Evolutionary conservation across 1,140 invertebrate genomes (phyloP).

Genomic region (Cherax destructor): DNA sequence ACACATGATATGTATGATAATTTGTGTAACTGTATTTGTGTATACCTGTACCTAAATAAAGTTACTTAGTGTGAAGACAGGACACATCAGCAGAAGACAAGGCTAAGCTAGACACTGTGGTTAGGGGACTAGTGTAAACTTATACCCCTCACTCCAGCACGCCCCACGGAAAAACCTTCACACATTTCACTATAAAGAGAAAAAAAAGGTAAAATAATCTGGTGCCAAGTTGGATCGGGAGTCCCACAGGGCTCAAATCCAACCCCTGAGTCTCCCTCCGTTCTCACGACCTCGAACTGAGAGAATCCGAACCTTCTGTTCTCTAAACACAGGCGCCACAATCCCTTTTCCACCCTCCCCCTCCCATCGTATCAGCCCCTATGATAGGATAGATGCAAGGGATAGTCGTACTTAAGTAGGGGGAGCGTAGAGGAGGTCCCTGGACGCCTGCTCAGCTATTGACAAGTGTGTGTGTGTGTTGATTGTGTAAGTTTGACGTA

Average conservation of each 20-base stretch:
- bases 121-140: no score
- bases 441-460: neutral
- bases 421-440: neutral
- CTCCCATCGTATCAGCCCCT: neutral
- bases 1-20: no score
- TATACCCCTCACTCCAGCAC: no score
- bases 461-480: neutral
- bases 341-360: neutral
- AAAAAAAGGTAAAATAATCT: neutral
- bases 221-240: neutral
- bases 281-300: neutral
- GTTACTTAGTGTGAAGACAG: no score
- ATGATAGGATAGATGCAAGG: neutral
- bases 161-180: neutral
- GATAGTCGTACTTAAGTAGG: neutral
- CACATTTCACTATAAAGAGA: neutral
- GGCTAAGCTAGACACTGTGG: no score
- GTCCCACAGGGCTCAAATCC: neutral
- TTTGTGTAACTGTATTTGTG: no score
- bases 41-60: no score
- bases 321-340: neutral
- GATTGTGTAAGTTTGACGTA: neutral
- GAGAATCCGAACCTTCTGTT: neutral
- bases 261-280: neutral
- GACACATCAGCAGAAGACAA: no score